phyloP scores from a whole-genome alignment of 2,797 vertebrate genomes.

The Ptychadena robeensis region DNA sequence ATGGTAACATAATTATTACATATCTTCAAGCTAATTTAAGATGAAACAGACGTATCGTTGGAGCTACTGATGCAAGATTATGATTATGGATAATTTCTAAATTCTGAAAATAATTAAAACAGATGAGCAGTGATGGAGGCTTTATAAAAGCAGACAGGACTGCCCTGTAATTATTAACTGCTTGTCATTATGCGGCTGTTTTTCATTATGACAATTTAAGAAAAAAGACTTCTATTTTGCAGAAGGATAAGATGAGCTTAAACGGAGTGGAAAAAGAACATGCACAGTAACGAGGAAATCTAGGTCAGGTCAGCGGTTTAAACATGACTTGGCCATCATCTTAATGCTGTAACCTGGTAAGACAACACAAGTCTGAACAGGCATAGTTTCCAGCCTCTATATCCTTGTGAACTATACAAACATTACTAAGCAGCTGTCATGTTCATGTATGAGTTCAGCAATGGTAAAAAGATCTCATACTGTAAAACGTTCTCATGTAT shows the following conservation, averaged over 20 bases:
- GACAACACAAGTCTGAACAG: constrained; percentile 2
- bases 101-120: constrained; percentile 14
- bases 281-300: constrained; percentile 13
- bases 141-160: constrained; percentile 18
- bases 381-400: not conserved
- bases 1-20: not conserved
- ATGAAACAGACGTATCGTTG: not conserved
- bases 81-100: constrained; percentile 14
- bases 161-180: constrained; percentile 14
- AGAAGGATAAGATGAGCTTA: constrained; percentile 8
- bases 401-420: not conserved
- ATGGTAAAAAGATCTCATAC: not conserved
- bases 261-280: constrained; percentile 2
- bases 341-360: constrained; percentile 12
- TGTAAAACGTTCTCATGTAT: not conserved
- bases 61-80: not conserved
- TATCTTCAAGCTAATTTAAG: not conserved
- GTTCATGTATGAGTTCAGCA: not conserved
- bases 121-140: not conserved
- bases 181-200: constrained; percentile 3
- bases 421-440: not conserved
- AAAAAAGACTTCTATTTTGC: constrained; percentile 1
- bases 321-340: constrained; percentile 24
- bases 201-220: constrained; percentile 10
- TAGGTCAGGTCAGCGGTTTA: constrained; percentile 51